Percentiles rank a stretch among this genome's conserved stretches.
Conservation (phyloP, 2,797 vertebrate species). For the Peromyscus aztecus region DNA sequence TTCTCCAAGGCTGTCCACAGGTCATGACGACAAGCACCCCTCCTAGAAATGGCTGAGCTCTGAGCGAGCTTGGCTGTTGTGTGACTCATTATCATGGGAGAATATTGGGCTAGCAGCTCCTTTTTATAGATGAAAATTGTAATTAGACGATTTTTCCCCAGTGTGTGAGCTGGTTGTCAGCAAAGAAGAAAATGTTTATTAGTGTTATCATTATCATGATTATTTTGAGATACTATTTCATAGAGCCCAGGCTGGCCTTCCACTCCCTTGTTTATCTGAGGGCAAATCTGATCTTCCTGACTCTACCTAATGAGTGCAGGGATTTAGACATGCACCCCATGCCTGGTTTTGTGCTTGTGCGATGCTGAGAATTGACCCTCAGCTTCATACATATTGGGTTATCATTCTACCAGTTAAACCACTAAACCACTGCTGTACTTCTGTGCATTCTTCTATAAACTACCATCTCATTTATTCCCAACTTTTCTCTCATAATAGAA, state of each 20-base stretch:
- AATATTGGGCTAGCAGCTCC: not conserved
- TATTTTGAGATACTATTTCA: not conserved
- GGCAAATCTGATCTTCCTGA: no score
- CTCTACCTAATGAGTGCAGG: no score
- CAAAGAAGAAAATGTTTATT: not conserved
- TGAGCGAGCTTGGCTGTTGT: not conserved
- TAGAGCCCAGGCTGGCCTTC: not conserved
- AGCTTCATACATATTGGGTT: not conserved
- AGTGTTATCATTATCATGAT: not conserved
- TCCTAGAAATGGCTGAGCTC: not conserved
- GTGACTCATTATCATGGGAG: not conserved
- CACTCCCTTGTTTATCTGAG: not conserved
- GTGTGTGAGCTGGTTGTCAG: not conserved
- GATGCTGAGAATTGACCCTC: not conserved
- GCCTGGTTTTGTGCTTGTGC: no score
- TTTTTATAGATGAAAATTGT: not conserved
- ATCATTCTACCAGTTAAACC: rapidly evolving
- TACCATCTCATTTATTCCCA: not conserved
- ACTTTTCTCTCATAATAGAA: not conserved
- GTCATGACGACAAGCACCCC: not conserved
- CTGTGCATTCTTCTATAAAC: not conserved
- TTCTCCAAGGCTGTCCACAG: not conserved
- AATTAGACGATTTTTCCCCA: not conserved
- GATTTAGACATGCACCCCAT: no score
- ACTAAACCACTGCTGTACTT: not conserved